Conservation (phyloP, 2,797 vertebrate genomes). For the Octomys mimax region DNA sequence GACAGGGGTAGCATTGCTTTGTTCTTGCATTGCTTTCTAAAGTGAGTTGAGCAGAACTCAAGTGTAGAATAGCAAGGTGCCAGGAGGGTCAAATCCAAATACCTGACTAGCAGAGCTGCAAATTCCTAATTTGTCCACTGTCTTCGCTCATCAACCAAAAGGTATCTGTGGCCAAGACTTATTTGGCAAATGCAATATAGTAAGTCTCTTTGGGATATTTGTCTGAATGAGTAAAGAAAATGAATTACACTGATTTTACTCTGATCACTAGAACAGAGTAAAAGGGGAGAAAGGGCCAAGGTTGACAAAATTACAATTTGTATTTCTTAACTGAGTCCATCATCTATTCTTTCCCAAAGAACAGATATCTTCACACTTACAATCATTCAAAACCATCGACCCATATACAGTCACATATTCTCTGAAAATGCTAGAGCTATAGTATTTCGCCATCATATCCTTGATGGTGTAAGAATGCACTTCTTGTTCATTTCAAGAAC, state of each 20-base stretch:
- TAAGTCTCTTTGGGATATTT: background rate
- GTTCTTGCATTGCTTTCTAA: background rate
- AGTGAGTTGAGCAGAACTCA: background rate
- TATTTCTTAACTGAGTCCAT: conserved; percentile 23
- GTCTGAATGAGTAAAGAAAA: conserved; percentile 46
- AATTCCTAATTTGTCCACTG: background rate
- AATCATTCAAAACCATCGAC: background rate
- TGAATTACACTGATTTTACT: background rate
- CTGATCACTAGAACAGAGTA: background rate
- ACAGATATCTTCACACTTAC: background rate
- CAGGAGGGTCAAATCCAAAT: background rate
- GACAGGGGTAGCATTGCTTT: background rate
- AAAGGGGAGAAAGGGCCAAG: background rate
- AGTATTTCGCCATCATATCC: background rate
- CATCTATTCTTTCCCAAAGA: background rate
- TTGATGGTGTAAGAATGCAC: background rate
- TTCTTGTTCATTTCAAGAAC: conserved; percentile 5
- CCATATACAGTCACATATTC: background rate
- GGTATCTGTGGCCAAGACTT: background rate
- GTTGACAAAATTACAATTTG: conserved; percentile 34
- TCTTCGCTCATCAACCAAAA: background rate
- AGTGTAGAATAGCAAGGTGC: background rate
- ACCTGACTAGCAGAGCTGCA: background rate
- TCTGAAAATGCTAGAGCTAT: background rate
- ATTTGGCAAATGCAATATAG: background rate